phyloP scores from a whole-genome alignment of 92 coral and sea anemone species.

The Epizoanthus ramosus region DNA sequence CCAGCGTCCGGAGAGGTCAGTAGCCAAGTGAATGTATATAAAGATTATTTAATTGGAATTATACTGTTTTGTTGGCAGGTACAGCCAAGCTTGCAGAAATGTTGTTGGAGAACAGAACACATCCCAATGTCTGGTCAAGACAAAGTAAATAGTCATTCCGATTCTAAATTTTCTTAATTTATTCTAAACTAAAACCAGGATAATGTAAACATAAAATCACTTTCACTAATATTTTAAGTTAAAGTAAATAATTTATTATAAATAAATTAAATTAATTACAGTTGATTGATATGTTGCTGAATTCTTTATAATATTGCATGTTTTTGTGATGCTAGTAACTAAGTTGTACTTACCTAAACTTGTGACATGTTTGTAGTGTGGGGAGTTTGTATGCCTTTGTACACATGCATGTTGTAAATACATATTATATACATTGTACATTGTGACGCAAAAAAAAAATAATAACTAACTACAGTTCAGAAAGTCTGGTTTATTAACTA shows the following conservation, averaged over 20 bases:
- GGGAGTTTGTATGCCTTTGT: no score
- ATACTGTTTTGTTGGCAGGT: constrained; percentile 23
- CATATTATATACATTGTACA: no score
- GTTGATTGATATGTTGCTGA: background rate
- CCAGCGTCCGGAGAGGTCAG: constrained; percentile 82
- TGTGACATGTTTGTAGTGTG: no score
- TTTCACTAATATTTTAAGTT: background rate
- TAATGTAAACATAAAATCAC: constrained; percentile 8
- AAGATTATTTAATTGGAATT: background rate
- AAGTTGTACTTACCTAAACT: no score
- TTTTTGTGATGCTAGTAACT: no score
- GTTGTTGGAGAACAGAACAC: constrained; percentile 15
- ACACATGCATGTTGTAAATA: no score
- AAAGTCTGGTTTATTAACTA: no score
- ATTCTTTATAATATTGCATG: background rate
- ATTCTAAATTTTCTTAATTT: constrained; percentile 16
- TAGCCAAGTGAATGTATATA: background rate
- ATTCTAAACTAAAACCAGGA: constrained; percentile 28
- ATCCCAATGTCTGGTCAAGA: constrained; percentile 29
- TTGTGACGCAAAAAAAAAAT: no score
- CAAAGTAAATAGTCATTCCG: constrained; percentile 39
- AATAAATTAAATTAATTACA: constrained; percentile 14
- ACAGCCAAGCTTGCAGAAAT: constrained; percentile 20
- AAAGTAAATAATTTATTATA: background rate
- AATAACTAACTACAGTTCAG: no score